Conservation (phyloP, 1,140 invertebrate genomes). For the Aphelenchoides besseyi region DNA sequence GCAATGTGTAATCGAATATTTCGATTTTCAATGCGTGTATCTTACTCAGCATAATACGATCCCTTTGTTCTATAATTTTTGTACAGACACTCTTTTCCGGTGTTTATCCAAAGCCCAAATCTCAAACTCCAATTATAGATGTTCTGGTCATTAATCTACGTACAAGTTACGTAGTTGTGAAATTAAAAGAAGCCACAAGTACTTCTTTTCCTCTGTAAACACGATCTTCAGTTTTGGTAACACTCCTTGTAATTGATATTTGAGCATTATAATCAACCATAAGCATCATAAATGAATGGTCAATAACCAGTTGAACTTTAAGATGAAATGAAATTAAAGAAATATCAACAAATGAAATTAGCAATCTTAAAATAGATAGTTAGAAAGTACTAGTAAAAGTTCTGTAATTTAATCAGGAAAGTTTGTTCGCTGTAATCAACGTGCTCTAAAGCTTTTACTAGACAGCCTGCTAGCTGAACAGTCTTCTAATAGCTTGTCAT, state of each 20-base stretch:
- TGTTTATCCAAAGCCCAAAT: background rate
- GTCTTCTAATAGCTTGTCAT: too few species aligned
- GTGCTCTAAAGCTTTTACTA: too few species aligned
- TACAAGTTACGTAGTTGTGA: background rate
- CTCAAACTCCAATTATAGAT: too few species aligned
- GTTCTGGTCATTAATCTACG: background rate
- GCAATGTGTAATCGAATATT: background rate
- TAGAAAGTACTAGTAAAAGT: too few species aligned
- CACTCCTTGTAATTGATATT: background rate
- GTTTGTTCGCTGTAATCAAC: too few species aligned
- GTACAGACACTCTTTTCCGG: background rate
- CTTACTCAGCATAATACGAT: background rate
- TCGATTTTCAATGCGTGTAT: background rate
- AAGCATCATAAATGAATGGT: background rate
- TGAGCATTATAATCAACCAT: background rate
- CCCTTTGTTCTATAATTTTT: background rate
- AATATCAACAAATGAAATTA: too few species aligned
- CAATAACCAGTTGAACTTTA: background rate
- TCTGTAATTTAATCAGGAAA: too few species aligned
- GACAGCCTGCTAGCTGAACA: too few species aligned
- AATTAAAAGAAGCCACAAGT: background rate
- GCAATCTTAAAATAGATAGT: too few species aligned
- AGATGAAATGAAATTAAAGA: background rate
- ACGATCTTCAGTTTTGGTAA: background rate
- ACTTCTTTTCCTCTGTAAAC: background rate